These are phyloP conservation scores for Temnothorax unifasciatus DNA, from an alignment of 2,888 invertebrate genomes.

Conservation along the genomic window DNA sequence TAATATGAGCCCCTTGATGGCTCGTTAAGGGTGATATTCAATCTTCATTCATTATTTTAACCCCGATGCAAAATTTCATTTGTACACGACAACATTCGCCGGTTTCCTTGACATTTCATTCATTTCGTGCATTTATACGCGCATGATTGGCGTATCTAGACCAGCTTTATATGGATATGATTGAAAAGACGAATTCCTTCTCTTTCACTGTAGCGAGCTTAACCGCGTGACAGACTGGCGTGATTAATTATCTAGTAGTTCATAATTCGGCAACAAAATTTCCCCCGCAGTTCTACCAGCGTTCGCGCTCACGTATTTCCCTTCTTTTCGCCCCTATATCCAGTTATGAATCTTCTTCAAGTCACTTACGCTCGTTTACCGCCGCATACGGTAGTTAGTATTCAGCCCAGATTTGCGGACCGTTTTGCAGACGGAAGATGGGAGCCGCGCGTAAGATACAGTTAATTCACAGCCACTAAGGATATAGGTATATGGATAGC, in stretches of 20 bases:
- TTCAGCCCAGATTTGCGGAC: slow-evolving; percentile 31
- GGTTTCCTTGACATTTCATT: slow-evolving; percentile 20
- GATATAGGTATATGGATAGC: slow-evolving; percentile 7
- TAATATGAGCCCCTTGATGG: background rate
- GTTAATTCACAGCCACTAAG: slow-evolving; percentile 37
- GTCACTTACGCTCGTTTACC: slow-evolving; percentile 37
- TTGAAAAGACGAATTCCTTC: slow-evolving; percentile 50
- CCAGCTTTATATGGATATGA: slow-evolving; percentile 30
- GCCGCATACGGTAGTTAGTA: slow-evolving; percentile 29
- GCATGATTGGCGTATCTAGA: slow-evolving; percentile 41
- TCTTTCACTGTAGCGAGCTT: background rate
- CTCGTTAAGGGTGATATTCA: slow-evolving; percentile 44
- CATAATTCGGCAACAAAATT: slow-evolving; percentile 34
- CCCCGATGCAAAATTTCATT: slow-evolving; percentile 33
- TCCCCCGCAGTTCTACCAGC: background rate
- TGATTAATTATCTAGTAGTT: slow-evolving; percentile 45
- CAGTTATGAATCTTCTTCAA: slow-evolving; percentile 51
- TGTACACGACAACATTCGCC: slow-evolving; percentile 10
- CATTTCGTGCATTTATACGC: slow-evolving; percentile 4
- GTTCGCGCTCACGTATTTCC: slow-evolving; percentile 2
- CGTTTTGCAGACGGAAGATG: slow-evolving; percentile 33
- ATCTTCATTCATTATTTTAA: slow-evolving; percentile 48
- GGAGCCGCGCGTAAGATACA: slow-evolving; percentile 34
- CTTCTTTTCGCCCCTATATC: background rate
- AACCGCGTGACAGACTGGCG: slow-evolving; percentile 3